Evolutionary conservation across 1,140 invertebrate genomes (phyloP).

Genomic region (Ceratina australensis): DNA sequence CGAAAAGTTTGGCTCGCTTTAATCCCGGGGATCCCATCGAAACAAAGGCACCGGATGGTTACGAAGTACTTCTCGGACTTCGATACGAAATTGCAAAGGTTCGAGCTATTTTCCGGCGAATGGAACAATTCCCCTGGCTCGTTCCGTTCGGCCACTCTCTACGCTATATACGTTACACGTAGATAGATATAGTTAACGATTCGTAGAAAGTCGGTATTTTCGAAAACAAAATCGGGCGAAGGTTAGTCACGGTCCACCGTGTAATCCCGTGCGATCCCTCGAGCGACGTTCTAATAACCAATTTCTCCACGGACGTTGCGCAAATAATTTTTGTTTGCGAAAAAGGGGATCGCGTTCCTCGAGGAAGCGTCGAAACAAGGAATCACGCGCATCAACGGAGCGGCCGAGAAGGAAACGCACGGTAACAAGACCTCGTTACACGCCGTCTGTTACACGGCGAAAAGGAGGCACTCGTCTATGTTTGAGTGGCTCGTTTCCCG

Average conservation of each 20-base stretch:
- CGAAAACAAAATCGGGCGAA: background rate
- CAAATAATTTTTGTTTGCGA: no score
- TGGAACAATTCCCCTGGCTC: slow-evolving; percentile 18
- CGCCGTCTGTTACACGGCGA: slow-evolving; percentile 54
- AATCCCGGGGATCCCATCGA: slow-evolving; percentile 4
- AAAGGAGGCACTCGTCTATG: slow-evolving; percentile 59
- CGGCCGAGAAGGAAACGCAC: slow-evolving; percentile 43
- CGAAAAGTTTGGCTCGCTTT: background rate
- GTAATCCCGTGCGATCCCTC: no score
- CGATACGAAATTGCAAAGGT: slow-evolving; percentile 24
- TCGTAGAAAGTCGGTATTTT: background rate
- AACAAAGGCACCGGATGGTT: slow-evolving; percentile 11
- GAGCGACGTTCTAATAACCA: no score
- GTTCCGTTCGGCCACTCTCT: background rate
- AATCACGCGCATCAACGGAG: background rate
- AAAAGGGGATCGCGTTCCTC: no score
- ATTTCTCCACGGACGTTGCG: no score
- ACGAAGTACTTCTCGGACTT: background rate
- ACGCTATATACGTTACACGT: background rate
- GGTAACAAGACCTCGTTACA: slow-evolving; percentile 61
- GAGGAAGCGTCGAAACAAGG: background rate
- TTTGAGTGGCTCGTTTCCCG: slow-evolving; percentile 58
- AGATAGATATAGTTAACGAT: background rate
- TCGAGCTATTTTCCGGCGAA: slow-evolving; percentile 2
- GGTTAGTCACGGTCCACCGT: background rate